A percentile compares a stretch with the other conserved stretches of the same genome.
These are phyloP conservation scores for Alentia gelatinosa DNA, from an alignment of 2,888 invertebrate species.

Conservation along the genomic window DNA sequence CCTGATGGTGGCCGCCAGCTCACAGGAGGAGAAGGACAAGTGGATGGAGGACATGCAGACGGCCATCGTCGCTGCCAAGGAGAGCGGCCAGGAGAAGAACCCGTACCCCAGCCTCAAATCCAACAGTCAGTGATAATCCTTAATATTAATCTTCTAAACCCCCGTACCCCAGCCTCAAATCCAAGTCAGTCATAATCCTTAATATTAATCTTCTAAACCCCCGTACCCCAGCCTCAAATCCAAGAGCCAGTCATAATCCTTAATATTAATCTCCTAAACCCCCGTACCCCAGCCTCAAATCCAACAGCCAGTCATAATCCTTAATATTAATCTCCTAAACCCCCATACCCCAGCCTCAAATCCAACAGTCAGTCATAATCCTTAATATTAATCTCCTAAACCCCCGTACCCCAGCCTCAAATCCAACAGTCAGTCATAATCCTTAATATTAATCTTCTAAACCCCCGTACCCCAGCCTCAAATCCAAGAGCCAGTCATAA, in stretches of 20 bases:
- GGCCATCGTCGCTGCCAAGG: slow-evolving; percentile 83
- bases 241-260: background rate
- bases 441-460: too few species aligned
- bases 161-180: slow-evolving; percentile 77
- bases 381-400: too few species aligned
- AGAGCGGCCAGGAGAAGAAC: slow-evolving; percentile 72
- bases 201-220: too few species aligned
- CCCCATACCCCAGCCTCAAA: slow-evolving; percentile 77
- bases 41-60: slow-evolving; percentile 91
- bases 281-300: background rate
- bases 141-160: too few species aligned
- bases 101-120: slow-evolving; percentile 76
- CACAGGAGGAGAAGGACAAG: slow-evolving; percentile 90
- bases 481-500: background rate
- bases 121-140: slow-evolving; percentile 60
- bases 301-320: slow-evolving; percentile 60
- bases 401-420: slow-evolving; percentile 78
- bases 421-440: slow-evolving; percentile 63
- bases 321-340: too few species aligned
- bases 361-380: slow-evolving; percentile 61
- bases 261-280: too few species aligned
- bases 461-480: background rate
- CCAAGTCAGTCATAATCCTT: slow-evolving; percentile 60
- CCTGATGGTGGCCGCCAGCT: slow-evolving; percentile 91
- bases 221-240: background rate